Base-by-base conservation (phyloP, 2,888 invertebrate genomes). In the Dryocosmus kuriphilus region DNA sequence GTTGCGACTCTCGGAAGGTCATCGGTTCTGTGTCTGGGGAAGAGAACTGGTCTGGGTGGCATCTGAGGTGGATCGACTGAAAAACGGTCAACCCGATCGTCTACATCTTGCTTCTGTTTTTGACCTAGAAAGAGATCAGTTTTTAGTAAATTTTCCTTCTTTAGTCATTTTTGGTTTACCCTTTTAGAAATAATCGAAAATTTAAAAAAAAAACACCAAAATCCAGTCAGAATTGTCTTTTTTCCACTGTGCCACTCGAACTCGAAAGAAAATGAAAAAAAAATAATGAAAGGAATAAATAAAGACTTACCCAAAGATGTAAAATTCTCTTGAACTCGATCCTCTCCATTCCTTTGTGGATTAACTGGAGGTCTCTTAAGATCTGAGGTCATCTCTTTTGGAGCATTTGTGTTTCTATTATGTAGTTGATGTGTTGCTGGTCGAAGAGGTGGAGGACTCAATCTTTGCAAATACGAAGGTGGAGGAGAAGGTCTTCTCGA, bases 1-100 rank as follows among this genome's bases (percentile, higher is more conserved):
- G 95, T 95, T 16, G 95, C 93, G 0, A 95, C 93, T 79, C 92
- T 92, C 0, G 93, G 93, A 35, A 93, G 93, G 7, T 93, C 90
- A 2, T 90, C 85, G 11, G 88, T 91, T 82, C 92, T 88, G 75
- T 92, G 89, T 75, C 92, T 93, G 0, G 92, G 89, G 35, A 87
- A 91, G 24, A 93, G 85, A 0, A 89, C 86, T 1, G 93, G 91
- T 22, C 92, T 90, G 19, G 93, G 92, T 5, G 93, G 93, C 14
- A 89, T 74, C 60, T 88, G 88, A 2, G 91, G 89, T 1, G 90
- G 89, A 62, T 91, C 91, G 5, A 87, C 88, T 0, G 90, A 86
- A 77, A 90, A 90, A 30, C 88, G 83, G n/a, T 91, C 90, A 11
- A 82, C 80, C 6, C 83, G 82, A 1, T 89, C 89, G 27, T 91